Conservation (phyloP, 2,888 invertebrate species). For the Lepas anatifera region DNA sequence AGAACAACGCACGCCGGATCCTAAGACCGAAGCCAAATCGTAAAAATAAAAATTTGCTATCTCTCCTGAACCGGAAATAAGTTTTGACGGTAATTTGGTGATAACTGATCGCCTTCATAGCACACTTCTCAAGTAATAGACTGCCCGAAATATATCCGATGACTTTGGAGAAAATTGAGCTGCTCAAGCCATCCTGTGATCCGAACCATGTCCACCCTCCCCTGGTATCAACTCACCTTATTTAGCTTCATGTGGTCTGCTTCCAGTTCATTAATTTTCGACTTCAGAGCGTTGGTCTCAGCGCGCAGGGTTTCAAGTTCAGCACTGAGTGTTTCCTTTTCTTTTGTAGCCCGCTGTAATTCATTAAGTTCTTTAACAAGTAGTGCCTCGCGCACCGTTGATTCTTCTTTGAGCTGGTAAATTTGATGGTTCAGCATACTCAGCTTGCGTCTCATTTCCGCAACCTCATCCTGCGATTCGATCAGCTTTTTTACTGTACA, state of each 20-base stretch:
- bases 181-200: no score
- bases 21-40: no score
- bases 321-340: slow-evolving; percentile 44
- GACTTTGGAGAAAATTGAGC: no score
- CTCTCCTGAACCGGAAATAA: no score
- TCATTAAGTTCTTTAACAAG: slow-evolving; percentile 49
- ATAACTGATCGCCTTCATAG: no score
- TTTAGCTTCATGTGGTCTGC: slow-evolving; percentile 36
- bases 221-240: no score
- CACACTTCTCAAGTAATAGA: no score
- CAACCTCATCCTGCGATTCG: slow-evolving; percentile 52
- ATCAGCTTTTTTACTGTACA: slow-evolving; percentile 59
- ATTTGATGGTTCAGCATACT: slow-evolving; percentile 60
- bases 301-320: slow-evolving; percentile 47
- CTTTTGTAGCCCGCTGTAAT: slow-evolving; percentile 36
- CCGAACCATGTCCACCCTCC: no score
- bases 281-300: slow-evolving; percentile 45
- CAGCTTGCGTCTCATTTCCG: slow-evolving; percentile 56
- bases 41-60: no score
- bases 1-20: no score
- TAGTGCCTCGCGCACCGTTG: slow-evolving; percentile 56
- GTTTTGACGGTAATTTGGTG: no score
- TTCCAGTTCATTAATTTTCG: slow-evolving; percentile 48
- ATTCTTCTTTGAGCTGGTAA: slow-evolving; percentile 73
- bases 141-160: no score